A percentile compares a stretch with the other conserved stretches of the same genome.
Evolutionary conservation across 2,888 invertebrate species (phyloP).

Genomic region (Pachliopta kotzebuea): DNA sequence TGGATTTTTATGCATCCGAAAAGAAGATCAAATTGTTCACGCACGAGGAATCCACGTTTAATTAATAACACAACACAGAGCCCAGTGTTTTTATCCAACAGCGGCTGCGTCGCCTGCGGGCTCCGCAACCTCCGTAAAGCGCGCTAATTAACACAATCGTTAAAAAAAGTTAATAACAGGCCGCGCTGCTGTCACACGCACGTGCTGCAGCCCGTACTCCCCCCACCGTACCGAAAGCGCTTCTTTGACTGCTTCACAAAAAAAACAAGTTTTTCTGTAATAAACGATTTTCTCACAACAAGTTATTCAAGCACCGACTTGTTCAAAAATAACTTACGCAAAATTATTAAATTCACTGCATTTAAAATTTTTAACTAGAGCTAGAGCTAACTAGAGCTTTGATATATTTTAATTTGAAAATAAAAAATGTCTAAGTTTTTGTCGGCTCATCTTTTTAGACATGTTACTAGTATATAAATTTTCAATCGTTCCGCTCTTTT

Average conservation of each 20-base stretch:
- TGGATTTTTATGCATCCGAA: background rate
- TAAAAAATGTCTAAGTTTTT: too few relatives aligned
- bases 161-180: constrained; percentile 74
- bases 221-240: background rate
- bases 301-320: background rate
- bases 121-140: constrained; percentile 48
- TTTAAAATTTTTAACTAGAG: too few relatives aligned
- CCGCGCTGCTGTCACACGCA: constrained; percentile 64
- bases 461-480: too few relatives aligned
- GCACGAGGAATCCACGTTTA: constrained; percentile 40
- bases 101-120: constrained; percentile 52
- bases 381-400: too few relatives aligned
- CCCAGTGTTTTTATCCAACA: constrained; percentile 55
- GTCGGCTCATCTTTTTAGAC: too few relatives aligned
- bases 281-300: constrained; percentile 4
- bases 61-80: constrained; percentile 62
- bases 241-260: constrained; percentile 28
- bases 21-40: background rate
- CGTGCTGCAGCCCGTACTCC: constrained; percentile 45
- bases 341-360: too few relatives aligned
- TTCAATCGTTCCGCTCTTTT: too few relatives aligned
- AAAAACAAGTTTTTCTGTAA: constrained; percentile 24
- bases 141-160: constrained; percentile 76
- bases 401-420: too few relatives aligned
- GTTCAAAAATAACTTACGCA: too few relatives aligned